Evolutionary conservation across 2,113 vertebrate species (phyloP), one percentile per base, ranked within the genome.

Genomic region (Blennius ocellaris): DNA sequence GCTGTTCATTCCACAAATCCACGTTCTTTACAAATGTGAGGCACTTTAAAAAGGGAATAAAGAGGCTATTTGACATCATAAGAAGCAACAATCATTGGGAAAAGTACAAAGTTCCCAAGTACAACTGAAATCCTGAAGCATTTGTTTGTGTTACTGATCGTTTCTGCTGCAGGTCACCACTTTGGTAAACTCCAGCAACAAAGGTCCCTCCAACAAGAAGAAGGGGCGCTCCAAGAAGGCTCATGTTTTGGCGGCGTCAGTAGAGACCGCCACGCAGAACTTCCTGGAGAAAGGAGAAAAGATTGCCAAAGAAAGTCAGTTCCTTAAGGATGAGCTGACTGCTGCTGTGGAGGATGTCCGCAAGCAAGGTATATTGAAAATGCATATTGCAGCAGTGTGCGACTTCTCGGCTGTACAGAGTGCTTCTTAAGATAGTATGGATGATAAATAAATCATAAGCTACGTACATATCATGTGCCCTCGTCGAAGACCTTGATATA

Each of bases 191-290:
- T 96, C 96, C 21, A 99, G 97, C 89, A 98, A 97, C 87, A 99
- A 99, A 85, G 98, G 98, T 0, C 98, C 98, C 5, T 99, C 97
- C 49, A 98, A 98, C 89, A 99, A 99, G 82, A 99, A 98, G 82
- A 97, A 98, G 89, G 98, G 98, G 0, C 97, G 98, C 81, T 99
- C 98, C 67, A 99, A 99, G 93, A 99, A 99, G 91, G 98, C 98
- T 1, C 97, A 99, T 87, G 97, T 99, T 69, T 87, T 99, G 94
- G 97, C 97, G 55, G 96, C 97, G 15, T 99, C 97, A 0, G 98
- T 99, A 73, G 98, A 99, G 87, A 96, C 94, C 69, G 98, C 98
- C 66, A 99, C 98, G n/a, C 93, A 95, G 87, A 99, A 99, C 91
- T 99, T 99, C 80, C 88, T 99, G 87, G 98, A 99, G 12, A 99